phyloP scores from a whole-genome alignment of 2,797 vertebrate species.

The Sandelia bainsii region DNA sequence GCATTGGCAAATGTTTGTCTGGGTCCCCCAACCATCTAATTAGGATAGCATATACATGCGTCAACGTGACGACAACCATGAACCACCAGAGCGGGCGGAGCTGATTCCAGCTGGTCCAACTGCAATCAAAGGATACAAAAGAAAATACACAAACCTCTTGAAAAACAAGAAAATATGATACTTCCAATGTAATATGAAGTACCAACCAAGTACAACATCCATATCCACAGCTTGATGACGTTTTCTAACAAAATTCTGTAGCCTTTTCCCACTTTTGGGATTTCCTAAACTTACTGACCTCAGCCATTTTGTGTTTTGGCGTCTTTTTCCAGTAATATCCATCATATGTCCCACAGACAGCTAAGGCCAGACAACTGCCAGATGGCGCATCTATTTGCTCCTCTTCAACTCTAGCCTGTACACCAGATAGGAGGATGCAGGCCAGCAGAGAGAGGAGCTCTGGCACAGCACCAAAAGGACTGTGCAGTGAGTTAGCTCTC shows the following conservation, averaged over 20 bases:
- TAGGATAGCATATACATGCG: slow-evolving; percentile 63
- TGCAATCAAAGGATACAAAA: slow-evolving; percentile 18
- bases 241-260: slow-evolving; percentile 46
- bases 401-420: slow-evolving; percentile 65
- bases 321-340: slow-evolving; percentile 68
- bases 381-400: slow-evolving; percentile 79
- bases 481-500: slow-evolving; percentile 44
- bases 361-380: slow-evolving; percentile 76
- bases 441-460: slow-evolving; percentile 42
- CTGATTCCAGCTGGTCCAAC: slow-evolving; percentile 49
- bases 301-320: slow-evolving; percentile 70
- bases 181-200: slow-evolving; percentile 28
- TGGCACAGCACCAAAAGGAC: slow-evolving; percentile 54
- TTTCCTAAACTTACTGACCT: slow-evolving; percentile 77
- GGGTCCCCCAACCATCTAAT: slow-evolving; percentile 71
- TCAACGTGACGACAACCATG: slow-evolving; percentile 68
- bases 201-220: slow-evolving; percentile 20
- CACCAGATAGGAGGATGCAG: slow-evolving; percentile 62
- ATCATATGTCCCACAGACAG: slow-evolving; percentile 75
- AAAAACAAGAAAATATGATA: slow-evolving; percentile 31
- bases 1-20: slow-evolving; percentile 57
- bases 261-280: slow-evolving; percentile 65
- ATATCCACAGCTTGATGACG: slow-evolving; percentile 43
- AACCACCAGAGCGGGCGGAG: slow-evolving; percentile 62
- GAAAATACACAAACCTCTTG: slow-evolving; percentile 22